phyloP scores from a whole-genome alignment of 2,888 invertebrate species.

The Pristionchus fissidentatus region DNA sequence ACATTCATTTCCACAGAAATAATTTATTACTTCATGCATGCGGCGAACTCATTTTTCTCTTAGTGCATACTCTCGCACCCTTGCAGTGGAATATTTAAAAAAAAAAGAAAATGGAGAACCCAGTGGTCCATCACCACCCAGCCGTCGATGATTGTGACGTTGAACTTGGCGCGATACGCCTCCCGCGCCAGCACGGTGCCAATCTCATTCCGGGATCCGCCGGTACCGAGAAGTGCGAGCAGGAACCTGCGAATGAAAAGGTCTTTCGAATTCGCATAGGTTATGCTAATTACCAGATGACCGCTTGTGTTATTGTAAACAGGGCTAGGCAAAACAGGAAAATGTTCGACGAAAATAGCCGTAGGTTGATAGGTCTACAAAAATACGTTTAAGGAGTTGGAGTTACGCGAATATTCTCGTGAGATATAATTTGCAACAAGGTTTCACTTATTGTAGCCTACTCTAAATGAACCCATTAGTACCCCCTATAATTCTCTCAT shows the following conservation, averaged over 20 bases:
- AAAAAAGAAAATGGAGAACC: too few species aligned
- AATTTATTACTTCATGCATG: too few species aligned
- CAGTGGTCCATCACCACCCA: not conserved
- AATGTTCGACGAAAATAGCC: not conserved
- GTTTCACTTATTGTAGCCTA: too few species aligned
- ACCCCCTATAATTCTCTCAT: too few species aligned
- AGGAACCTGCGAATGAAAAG: not conserved
- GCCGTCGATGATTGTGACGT: constrained; percentile 9
- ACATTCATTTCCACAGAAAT: too few species aligned
- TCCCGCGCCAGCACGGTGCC: not conserved
- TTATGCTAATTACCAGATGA: not conserved
- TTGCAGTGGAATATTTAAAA: too few species aligned
- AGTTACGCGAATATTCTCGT: too few species aligned
- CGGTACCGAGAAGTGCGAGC: not conserved
- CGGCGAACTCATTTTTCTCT: too few species aligned
- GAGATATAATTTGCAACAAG: too few species aligned
- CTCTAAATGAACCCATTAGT: too few species aligned
- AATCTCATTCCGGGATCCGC: not conserved
- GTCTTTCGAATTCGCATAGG: not conserved
- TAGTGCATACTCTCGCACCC: too few species aligned
- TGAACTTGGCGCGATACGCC: not conserved
- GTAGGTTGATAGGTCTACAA: not conserved
- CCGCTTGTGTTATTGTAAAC: not conserved
- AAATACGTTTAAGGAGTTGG: too few species aligned
- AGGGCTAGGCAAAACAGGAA: not conserved